These are phyloP conservation scores for Heliconius melpomene DNA, from an alignment of 1,140 invertebrate species.

Conservation along the genomic window DNA sequence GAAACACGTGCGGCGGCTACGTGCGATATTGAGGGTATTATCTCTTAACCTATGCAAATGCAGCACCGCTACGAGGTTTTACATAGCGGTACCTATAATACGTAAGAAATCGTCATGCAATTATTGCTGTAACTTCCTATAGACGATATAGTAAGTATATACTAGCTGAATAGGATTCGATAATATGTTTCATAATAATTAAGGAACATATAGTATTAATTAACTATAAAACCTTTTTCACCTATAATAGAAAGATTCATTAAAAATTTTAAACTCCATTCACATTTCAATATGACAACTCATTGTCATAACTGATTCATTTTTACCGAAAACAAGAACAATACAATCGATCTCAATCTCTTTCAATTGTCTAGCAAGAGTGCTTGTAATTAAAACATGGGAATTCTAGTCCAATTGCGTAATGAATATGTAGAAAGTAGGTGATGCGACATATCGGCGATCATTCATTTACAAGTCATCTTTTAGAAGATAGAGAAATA, in stretches of 20 bases:
- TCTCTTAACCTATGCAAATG: slow-evolving; percentile 28
- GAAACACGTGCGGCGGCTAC: slow-evolving; percentile 33
- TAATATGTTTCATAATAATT: background rate
- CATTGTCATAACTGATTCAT: slow-evolving; percentile 15
- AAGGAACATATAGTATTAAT: background rate
- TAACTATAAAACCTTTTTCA: background rate
- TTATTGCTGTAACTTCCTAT: background rate
- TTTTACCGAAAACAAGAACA: slow-evolving; percentile 40
- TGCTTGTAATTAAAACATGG: slow-evolving; percentile 46
- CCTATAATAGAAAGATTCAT: background rate
- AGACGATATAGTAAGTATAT: background rate
- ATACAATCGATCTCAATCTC: slow-evolving; percentile 40
- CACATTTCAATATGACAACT: background rate
- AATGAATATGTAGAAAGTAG: slow-evolving; percentile 47
- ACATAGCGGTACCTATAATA: slow-evolving; percentile 4
- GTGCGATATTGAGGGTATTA: slow-evolving; percentile 25
- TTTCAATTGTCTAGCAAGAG: slow-evolving; percentile 43
- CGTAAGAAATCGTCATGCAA: slow-evolving; percentile 12
- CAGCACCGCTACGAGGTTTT: background rate
- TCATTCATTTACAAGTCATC: background rate
- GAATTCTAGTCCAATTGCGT: slow-evolving; percentile 44
- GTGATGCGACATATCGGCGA: slow-evolving; percentile 32
- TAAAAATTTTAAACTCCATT: background rate
- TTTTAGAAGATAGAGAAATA: background rate
- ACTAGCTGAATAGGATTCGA: too few species aligned